A percentile compares a stretch with the other conserved stretches of the same genome.
phyloP scores from a whole-genome alignment of 2,797 vertebrate species.

The Phalloptychus januarius region DNA sequence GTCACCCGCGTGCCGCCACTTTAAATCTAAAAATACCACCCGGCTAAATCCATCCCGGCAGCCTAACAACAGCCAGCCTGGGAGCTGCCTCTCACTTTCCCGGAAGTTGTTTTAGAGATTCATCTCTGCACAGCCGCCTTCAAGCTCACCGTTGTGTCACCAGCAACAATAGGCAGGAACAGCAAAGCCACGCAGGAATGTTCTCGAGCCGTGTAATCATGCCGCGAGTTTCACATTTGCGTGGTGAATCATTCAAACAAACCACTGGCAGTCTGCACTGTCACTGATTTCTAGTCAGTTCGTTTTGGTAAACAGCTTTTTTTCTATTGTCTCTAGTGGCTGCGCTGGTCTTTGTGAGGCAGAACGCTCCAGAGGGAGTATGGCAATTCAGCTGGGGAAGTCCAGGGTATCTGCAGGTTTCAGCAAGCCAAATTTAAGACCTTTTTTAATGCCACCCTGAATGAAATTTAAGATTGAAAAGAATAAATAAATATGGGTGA shows the following conservation, averaged over 20 bases:
- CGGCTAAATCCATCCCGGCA: conserved; percentile 36
- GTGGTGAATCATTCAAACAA: conserved; percentile 69
- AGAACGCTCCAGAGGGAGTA: conserved; percentile 73
- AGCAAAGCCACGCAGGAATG: conserved; percentile 59
- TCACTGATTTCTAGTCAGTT: conserved; percentile 67
- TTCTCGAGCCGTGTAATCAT: conserved; percentile 62
- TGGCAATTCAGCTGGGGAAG: conserved; percentile 48
- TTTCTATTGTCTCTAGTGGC: conserved; percentile 68
- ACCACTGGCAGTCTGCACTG: conserved; percentile 68
- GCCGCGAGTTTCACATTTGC: conserved; percentile 56
- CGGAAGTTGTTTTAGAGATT: conserved; percentile 32
- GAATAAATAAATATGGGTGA: conserved; percentile 9
- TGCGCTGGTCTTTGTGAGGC: conserved; percentile 51
- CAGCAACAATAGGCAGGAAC: conserved; percentile 54
- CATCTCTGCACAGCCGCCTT: conserved; percentile 38
- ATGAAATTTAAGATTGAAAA: background rate
- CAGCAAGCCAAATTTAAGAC: too few relatives aligned
- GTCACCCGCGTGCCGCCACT: conserved; percentile 20
- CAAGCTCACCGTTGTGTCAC: conserved; percentile 56
- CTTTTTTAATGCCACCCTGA: too few relatives aligned
- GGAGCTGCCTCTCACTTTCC: conserved; percentile 43
- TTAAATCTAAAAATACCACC: conserved; percentile 36
- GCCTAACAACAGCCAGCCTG: conserved; percentile 33
- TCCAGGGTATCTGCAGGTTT: too few relatives aligned
- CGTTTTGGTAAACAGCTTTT: conserved; percentile 74